Conservation (phyloP, 1,140 invertebrate species). For the Drosophila simulans region DNA sequence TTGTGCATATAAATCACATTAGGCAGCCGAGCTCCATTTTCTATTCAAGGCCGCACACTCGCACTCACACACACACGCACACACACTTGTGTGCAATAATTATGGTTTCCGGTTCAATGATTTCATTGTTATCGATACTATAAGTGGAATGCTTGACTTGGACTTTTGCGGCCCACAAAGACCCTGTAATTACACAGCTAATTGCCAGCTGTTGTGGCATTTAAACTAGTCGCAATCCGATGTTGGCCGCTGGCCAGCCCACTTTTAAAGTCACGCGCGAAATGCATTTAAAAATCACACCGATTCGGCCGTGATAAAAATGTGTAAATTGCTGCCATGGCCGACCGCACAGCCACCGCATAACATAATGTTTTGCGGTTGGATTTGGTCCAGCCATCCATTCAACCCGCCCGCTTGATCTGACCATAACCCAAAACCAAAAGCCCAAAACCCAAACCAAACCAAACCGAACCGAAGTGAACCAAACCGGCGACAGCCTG, state of each 20-base stretch:
- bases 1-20: slow-evolving; percentile 62
- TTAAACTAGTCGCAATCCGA: slow-evolving; percentile 24
- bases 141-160: slow-evolving; percentile 16
- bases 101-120: slow-evolving; percentile 68
- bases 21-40: slow-evolving; percentile 37
- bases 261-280: slow-evolving; percentile 38
- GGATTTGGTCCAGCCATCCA: slow-evolving; percentile 50
- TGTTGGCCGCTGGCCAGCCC: not conserved
- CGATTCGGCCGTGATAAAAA: slow-evolving; percentile 54
- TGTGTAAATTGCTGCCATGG: slow-evolving; percentile 65
- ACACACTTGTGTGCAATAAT: slow-evolving; percentile 47
- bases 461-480: slow-evolving; percentile 9
- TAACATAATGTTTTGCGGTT: slow-evolving; percentile 78
- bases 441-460: slow-evolving; percentile 3
- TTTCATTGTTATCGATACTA: slow-evolving; percentile 42
- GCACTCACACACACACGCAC: not conserved
- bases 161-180: slow-evolving; percentile 14
- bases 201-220: slow-evolving; percentile 19
- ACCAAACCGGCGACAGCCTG: slow-evolving; percentile 29
- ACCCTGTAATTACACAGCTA: slow-evolving; percentile 38
- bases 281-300: slow-evolving; percentile 35
- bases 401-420: not conserved
- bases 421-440: not conserved
- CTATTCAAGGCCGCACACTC: slow-evolving; percentile 30
- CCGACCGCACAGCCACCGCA: slow-evolving; percentile 60